Evolutionary conservation across 2,797 vertebrate genomes (phyloP), one percentile per base, ranked within the genome.

Genomic region (Euphonia xanthogaster): DNA sequence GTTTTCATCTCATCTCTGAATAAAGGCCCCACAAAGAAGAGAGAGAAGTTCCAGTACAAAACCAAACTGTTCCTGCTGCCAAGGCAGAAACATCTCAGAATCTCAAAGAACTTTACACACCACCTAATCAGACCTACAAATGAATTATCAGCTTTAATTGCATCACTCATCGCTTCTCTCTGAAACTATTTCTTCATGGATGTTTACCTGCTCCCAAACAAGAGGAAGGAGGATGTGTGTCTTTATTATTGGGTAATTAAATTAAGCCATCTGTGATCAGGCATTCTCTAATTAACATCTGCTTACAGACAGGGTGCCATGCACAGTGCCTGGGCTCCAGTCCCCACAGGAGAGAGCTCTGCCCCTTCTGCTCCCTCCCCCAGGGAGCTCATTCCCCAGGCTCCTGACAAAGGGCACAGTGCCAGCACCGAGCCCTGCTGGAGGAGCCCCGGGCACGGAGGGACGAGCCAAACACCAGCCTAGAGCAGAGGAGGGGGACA

Each of bases 241-340:
- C 40, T 87, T 60, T 65, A 61, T 67, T 65, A 87, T 1, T 14
- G 39, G 35, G 25, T 58, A 83, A 92, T 86, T 91, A 30, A 93
- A 94, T 87, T 54, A 83, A 91, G 35, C 28, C 70, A 71, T 47
- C 84, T 86, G 68, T 53, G 85, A 85, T 65, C 30, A 71, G 74
- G 48, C 37, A 5, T 54, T 67, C 61, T 91, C 53, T 86, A 96
- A 92, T 95, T 95, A 92, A 80, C 48, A 15, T 30, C 33, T 44
- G 89, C 79, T 91, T 94, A 77, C 61, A 85, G 77, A 91, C 21
- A 51, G 0, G 1, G 31, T 51, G 72, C 33, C 67, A 90, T 35
- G 60, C 67, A 65, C 89, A 93, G 48, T 71, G 78, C 65, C 60
- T 21, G 5, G 17, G 9, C 42, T 65, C 15, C 44, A 37, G 71